phyloP scores from a whole-genome alignment of 2,797 vertebrate genomes.

The Todus mexicanus region DNA sequence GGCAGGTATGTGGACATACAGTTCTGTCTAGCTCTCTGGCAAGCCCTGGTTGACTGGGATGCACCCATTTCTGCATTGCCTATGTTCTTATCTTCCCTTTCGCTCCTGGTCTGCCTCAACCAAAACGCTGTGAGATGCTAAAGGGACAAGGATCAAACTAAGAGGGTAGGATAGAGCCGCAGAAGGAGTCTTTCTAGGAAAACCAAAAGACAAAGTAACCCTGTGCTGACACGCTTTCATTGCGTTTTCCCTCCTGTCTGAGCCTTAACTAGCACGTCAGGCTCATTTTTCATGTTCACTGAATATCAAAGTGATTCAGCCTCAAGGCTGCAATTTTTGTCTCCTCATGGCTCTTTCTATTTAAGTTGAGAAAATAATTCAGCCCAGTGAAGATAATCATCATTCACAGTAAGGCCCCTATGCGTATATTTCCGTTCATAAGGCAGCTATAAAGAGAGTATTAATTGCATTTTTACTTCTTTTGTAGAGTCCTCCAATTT shows the following conservation, averaged over 20 bases:
- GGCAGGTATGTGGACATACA: background rate
- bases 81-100: background rate
- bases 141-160: background rate
- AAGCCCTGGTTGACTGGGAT: accelerated
- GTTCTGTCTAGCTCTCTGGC: background rate
- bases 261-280: background rate
- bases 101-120: background rate
- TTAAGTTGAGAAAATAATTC: background rate
- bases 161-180: background rate
- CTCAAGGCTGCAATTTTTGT: background rate
- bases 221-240: background rate
- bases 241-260: background rate
- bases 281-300: background rate
- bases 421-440: background rate
- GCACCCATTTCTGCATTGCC: background rate
- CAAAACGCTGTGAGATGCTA: background rate
- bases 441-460: background rate
- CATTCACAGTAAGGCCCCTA: background rate
- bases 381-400: background rate
- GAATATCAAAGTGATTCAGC: background rate
- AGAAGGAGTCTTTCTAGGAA: background rate
- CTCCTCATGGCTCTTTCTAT: background rate
- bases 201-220: background rate
- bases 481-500: background rate
- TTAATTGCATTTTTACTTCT: background rate